phyloP scores from a whole-genome alignment of 37 sponge, comb jelly and placozoan species.

The Diacarnus erythraeanus region DNA sequence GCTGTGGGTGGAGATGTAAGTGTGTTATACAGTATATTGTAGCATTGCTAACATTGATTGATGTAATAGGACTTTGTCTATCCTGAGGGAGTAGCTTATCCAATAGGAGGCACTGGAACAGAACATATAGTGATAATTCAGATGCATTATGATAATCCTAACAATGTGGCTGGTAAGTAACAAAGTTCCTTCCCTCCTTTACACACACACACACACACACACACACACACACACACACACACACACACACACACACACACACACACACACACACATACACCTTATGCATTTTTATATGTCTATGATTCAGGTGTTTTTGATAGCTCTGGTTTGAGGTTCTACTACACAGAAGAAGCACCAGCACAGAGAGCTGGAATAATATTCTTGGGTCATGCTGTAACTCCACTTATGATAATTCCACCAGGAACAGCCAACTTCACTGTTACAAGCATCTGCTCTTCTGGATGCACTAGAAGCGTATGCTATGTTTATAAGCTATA shows the following conservation, averaged over 20 bases:
- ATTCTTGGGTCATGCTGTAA: constrained; percentile 30
- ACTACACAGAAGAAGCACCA: constrained; percentile 17
- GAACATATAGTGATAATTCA: constrained; percentile 37
- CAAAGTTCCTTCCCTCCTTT: background rate
- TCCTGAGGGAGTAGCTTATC: constrained; percentile 63
- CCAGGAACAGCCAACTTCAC: constrained; percentile 25
- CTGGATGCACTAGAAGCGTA: constrained; percentile 27
- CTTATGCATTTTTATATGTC: background rate
- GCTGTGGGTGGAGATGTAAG: constrained; percentile 58
- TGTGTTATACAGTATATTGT: background rate
- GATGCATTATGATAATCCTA: constrained; percentile 76
- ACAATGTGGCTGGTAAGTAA: background rate
- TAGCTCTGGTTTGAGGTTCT: constrained; percentile 40
- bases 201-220: background rate
- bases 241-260: background rate
- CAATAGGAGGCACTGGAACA: constrained; percentile 60
- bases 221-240: background rate
- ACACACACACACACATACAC: background rate
- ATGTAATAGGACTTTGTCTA: constrained; percentile 47
- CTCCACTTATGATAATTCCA: constrained; percentile 30
- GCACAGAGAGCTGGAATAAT: constrained; percentile 43
- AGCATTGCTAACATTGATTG: background rate
- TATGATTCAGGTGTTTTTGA: constrained; percentile 30
- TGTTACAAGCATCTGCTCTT: constrained; percentile 3
- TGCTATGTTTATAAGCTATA: too few species aligned